Percentiles rank a stretch among this genome's conserved stretches.
These are phyloP conservation scores for Sarcophilus harrisii DNA, from an alignment of 2,797 vertebrate genomes.

Conservation along the genomic window DNA sequence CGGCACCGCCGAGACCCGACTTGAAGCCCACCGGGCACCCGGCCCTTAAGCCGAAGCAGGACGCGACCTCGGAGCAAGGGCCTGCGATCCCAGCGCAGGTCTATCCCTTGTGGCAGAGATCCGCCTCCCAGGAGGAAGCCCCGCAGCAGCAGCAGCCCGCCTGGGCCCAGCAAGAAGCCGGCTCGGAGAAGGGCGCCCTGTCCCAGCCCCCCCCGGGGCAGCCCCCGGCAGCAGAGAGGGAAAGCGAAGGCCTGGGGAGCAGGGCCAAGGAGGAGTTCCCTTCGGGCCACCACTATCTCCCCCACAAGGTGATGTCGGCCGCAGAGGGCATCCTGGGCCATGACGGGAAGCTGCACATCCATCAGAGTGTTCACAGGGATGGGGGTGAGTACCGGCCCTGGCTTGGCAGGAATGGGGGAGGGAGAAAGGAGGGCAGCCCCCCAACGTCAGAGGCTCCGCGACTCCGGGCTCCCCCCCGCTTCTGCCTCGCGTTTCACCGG, in stretches of 20 bases:
- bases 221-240: not conserved
- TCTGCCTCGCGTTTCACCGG: too few species aligned
- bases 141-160: not conserved
- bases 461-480: not conserved
- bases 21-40: not conserved
- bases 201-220: not conserved
- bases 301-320: not conserved
- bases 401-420: not conserved
- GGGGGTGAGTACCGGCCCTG: not conserved
- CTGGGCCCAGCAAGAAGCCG: not conserved
- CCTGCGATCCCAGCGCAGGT: slow-evolving; percentile 40
- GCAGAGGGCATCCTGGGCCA: not conserved
- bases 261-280: not conserved
- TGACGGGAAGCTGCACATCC: not conserved
- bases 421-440: not conserved
- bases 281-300: not conserved
- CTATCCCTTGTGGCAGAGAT: not conserved
- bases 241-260: not conserved
- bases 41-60: not conserved
- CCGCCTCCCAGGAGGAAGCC: slow-evolving; percentile 21
- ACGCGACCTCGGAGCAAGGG: not conserved
- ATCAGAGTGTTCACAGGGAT: not conserved
- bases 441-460: not conserved
- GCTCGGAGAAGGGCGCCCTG: not conserved
- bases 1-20: not conserved